Percentiles rank a stretch among this genome's conserved stretches.
phyloP scores from a whole-genome alignment of 2,888 invertebrate species.

The Drosophila meridionalis region DNA sequence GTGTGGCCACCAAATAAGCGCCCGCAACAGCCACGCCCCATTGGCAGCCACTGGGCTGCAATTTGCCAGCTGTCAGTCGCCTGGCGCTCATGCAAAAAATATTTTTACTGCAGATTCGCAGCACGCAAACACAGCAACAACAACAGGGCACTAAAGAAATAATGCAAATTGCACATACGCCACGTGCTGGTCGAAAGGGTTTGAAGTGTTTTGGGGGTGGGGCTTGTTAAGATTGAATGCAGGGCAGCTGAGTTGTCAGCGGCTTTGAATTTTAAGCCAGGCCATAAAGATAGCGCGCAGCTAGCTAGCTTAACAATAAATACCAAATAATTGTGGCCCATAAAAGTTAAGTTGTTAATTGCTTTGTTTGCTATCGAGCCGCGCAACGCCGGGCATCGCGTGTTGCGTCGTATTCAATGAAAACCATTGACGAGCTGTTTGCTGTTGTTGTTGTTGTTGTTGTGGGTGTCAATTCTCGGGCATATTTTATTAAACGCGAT shows the following conservation, averaged over 20 bases:
- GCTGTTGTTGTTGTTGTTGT: constrained; percentile 8
- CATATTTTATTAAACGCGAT: constrained; percentile 61
- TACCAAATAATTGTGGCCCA: constrained; percentile 74
- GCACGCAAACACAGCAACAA: constrained; percentile 31
- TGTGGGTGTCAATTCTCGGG: constrained; percentile 50
- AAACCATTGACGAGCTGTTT: constrained; percentile 55
- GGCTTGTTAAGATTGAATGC: constrained; percentile 25
- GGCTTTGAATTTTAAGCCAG: constrained; percentile 61
- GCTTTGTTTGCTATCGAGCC: constrained; percentile 47
- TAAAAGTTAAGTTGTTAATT: constrained; percentile 77
- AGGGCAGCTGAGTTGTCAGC: constrained; percentile 47
- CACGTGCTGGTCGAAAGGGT: constrained; percentile 16
- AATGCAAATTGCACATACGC: constrained; percentile 63
- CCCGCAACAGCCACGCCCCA: constrained; percentile 7
- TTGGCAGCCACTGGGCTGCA: constrained; percentile 31
- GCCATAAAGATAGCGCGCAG: constrained; percentile 61
- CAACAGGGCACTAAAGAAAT: constrained; percentile 11
- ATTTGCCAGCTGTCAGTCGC: constrained; percentile 70
- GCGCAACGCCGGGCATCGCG: constrained; percentile 42
- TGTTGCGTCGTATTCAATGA: constrained; percentile 44
- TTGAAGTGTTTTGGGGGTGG: neutral
- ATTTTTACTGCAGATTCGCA: constrained; percentile 28
- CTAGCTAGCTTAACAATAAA: constrained; percentile 65
- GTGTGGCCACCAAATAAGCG: constrained; percentile 62
- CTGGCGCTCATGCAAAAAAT: constrained; percentile 21